Conservation (phyloP, 2,797 vertebrate species). For the Scolopax bukidnonensis region DNA sequence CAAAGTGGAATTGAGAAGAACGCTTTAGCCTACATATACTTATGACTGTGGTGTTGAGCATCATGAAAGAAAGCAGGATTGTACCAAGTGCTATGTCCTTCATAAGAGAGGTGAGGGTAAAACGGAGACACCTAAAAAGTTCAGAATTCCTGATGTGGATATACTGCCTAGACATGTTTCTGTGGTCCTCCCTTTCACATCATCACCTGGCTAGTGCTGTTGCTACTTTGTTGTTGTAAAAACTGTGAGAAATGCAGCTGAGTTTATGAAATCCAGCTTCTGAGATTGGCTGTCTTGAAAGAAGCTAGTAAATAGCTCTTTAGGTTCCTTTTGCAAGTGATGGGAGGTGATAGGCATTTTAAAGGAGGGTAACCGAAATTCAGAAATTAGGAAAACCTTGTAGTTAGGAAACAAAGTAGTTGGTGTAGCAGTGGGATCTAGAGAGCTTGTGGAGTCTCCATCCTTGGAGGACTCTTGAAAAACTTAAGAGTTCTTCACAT, state of each 20-base stretch:
- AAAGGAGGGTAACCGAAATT: background rate
- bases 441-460: background rate
- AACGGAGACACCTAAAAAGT: background rate
- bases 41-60: background rate
- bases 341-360: background rate
- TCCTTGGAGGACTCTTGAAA: background rate
- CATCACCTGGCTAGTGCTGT: background rate
- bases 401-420: background rate
- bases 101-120: background rate
- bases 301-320: no score
- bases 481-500: background rate
- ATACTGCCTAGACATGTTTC: background rate
- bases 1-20: background rate
- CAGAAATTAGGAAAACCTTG: background rate
- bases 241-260: background rate
- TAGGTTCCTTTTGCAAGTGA: background rate
- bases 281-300: background rate
- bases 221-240: background rate
- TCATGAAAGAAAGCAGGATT: background rate
- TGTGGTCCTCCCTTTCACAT: background rate
- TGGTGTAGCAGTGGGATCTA: background rate
- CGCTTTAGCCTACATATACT: background rate
- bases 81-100: background rate
- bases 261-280: fast-evolving
- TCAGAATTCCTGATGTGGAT: background rate